These are phyloP conservation scores for Margarornis squamiger DNA, from an alignment of 2,797 vertebrate genomes.

Conservation along the genomic window DNA sequence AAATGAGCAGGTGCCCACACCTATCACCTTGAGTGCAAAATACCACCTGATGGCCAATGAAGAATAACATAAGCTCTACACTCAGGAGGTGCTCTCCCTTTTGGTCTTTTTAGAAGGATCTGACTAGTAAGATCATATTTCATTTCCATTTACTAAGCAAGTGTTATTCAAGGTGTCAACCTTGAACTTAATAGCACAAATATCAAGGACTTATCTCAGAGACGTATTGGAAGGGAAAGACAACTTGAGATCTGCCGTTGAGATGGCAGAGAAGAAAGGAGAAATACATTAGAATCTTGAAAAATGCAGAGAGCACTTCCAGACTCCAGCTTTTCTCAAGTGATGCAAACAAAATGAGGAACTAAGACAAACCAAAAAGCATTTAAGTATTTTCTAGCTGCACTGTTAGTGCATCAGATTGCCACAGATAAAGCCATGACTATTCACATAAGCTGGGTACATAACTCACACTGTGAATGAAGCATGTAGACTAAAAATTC, in stretches of 20 bases:
- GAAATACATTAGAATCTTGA: neutral
- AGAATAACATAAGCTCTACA: neutral
- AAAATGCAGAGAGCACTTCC: neutral
- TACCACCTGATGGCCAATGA: neutral
- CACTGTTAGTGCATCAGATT: neutral
- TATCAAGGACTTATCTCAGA: neutral
- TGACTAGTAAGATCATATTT: neutral
- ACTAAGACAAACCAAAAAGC: neutral
- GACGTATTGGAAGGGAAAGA: neutral
- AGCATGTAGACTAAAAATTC: neutral
- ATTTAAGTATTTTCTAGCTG: neutral
- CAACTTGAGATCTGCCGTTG: neutral
- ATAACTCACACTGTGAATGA: neutral
- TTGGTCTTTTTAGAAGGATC: neutral
- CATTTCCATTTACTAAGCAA: neutral
- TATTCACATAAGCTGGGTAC: neutral
- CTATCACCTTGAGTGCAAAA: neutral
- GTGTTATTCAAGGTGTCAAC: neutral
- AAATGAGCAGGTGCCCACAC: neutral
- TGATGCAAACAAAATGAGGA: neutral
- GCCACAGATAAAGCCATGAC: neutral
- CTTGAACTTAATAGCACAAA: slow-evolving; percentile 1
- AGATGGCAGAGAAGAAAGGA: neutral
- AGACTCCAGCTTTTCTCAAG: neutral
- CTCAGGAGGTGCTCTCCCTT: neutral